Evolutionary conservation across 2,113 vertebrate genomes (phyloP), one percentile per base, ranked within the genome.

Genomic region (Micronycteris hirsuta): DNA sequence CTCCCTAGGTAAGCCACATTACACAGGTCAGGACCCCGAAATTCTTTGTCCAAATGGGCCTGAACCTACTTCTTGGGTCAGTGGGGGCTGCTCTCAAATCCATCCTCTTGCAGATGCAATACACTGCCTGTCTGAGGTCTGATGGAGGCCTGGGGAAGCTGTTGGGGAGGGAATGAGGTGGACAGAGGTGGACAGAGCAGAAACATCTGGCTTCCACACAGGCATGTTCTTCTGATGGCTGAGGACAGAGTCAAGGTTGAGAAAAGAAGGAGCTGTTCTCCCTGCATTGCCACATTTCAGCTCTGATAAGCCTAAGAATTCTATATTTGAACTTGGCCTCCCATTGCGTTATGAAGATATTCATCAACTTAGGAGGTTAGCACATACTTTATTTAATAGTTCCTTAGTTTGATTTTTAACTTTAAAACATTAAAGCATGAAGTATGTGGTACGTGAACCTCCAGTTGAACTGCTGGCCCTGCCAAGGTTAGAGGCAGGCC

Each of bases 341-440:
- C 63, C 19, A 5, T 8, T 24, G 84, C 33, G 20, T 76, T 41
- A 38, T 26, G 49, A 91, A 91, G 56, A 45, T 68, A 36, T 33
- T 43, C 76, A 38, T 89, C 68, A 54, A 11, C 33, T 49, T 86
- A 43, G 12, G 26, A 92, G 36, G 86, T 52, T 15, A 71, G 67
- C 36, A 49, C 13, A 14, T 33, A 17, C 61, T 47, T 82, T 65
- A 52, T 49, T 56, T 68, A 63, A 54, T 49, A 80, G 31, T 49
- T 43, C 74, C 41, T 80, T 73, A 36, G 54, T 70, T 80, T 87
- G 56, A 73, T 19, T 80, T 93, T 76, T 80, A 84, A 78, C 38
- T 86, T 38, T 9, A 65, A 86, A 85, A 63, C 73, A 16, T n/a
- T 33, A 74, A 43, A 2, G 31, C 14, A 6, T 52, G 33, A 70